Base-by-base conservation (phyloP, 2,888 invertebrate species). In the Pimpla rufipes region DNA sequence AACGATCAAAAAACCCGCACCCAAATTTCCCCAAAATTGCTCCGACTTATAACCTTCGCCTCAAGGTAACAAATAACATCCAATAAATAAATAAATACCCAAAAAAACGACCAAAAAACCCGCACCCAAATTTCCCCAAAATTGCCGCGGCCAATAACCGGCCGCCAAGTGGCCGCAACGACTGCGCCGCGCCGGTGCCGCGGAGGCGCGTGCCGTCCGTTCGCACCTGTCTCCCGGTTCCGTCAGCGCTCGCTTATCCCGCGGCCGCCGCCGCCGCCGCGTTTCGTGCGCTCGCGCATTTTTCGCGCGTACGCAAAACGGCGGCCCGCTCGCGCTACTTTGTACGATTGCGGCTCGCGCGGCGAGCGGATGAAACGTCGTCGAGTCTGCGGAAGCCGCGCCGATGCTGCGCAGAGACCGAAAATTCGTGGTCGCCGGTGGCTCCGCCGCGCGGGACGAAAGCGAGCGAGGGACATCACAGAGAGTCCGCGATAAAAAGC, bases 401-500 rank as follows among this genome's bases (percentile, higher is more conserved):
- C n/a, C n/a, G n/a, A 45, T 47, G 37, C 40, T 37, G 52, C 16
- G 23, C 13, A 13, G n/a, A 55, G 40, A 59, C 29, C 55, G n/a
- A 70, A 23, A 59, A 59, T 37, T 70, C 55, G 35, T 50, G 16
- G 37, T 37, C 57, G 42, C 21, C 42, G 11, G 16, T 11, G 59
- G 23, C 13, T 57, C 6, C 4, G 29, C 4, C 1, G 62, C 4
- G 16, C 16, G 37, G 59, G 59, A 45, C 29, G 66, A 42, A 70
- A 83, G 23, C 45, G 71, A 83, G 71, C 79, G 57, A 75, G 71
- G 50, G 59, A 76, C 75, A 79, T 73, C 57, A 76, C 55, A 78
- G 83, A 55, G 79, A n/a, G n/a, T n/a, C 35, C 42, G 75, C 75
- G 83, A 79, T 79, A 83, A 79, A 83, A 83, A 83, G 79, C 76